Evolutionary conservation across 2,888 invertebrate species (phyloP), one percentile per base, ranked within the genome.

Genomic region (Pristionchus mayeri): DNA sequence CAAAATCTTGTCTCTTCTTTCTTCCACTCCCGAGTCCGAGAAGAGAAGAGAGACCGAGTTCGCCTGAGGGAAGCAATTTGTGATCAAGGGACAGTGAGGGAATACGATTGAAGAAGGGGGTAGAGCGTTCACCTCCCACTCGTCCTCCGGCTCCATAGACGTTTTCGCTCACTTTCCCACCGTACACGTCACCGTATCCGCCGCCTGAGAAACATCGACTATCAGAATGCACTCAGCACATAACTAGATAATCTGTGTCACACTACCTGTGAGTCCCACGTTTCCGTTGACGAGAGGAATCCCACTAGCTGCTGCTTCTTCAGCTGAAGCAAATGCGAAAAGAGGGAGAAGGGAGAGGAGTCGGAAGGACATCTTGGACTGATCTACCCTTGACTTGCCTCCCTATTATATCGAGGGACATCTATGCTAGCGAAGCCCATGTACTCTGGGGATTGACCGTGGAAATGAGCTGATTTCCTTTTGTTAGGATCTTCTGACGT

Each of bases 101-200:
- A 60, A 60, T 13, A 11, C 60, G 44, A 6, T 9, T 13, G 44
- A 57, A 57, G 4, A n/a, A n/a, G n/a, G n/a, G n/a, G n/a, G n/a
- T n/a, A n/a, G n/a, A n/a, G n/a, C n/a, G n/a, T n/a, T 34, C 30
- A 63, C 63, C 63, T 34, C 63, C 63, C 30, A 34, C 63, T 18
- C 63, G 63, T 63, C 63, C 63, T 34, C 63, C 63, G 16, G 34
- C 34, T 37, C 63, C 63, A 21, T 63, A 37, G 34, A 63, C 63
- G 4, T 34, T 34, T 18, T 63, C 63, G 18, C 18, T 27, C 34
- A 63, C 34, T 21, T 34, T 34, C 0, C 63, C 63, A 18, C 63
- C 63, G 34, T 63, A 63, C 2, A 34, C 63, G 6, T 63, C 63
- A 63, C 63, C 63, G 18, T 63, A 63, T 3, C 63, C 63, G 18